These are phyloP conservation scores for Vultur gryphus DNA, from an alignment of 2,797 vertebrate genomes.

Conservation along the genomic window DNA sequence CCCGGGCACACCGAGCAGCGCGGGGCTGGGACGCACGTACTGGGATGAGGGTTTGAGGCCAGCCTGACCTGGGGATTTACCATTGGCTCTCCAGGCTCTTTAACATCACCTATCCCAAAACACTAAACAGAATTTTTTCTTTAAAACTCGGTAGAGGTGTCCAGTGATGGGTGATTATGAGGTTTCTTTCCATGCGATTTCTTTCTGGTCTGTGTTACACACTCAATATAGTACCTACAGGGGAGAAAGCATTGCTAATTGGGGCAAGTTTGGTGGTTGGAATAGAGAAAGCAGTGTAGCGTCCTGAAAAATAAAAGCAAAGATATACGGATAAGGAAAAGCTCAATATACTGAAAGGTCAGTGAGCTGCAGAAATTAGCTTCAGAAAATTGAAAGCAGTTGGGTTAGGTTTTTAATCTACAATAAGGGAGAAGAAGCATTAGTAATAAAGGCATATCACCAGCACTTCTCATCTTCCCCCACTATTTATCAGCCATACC, in stretches of 20 bases:
- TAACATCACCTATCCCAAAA: not conserved
- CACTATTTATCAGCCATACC: slow-evolving; percentile 54
- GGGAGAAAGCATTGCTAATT: slow-evolving; percentile 77
- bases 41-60: not conserved
- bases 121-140: not conserved
- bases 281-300: slow-evolving; percentile 72
- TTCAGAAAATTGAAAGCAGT: slow-evolving; percentile 16
- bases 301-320: slow-evolving; percentile 77
- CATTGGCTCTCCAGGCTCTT: not conserved
- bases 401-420: slow-evolving; percentile 36
- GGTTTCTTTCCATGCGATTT: not conserved
- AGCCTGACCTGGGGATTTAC: not conserved
- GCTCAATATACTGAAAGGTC: slow-evolving; percentile 5
- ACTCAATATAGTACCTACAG: slow-evolving; percentile 60
- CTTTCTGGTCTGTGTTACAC: not conserved
- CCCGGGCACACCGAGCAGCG: not conserved
- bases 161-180: not conserved
- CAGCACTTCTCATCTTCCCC: slow-evolving; percentile 11
- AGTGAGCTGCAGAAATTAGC: slow-evolving; percentile 10
- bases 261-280: slow-evolving; percentile 69
- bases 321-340: slow-evolving; percentile 55
- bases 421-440: slow-evolving; percentile 3
- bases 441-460: slow-evolving; percentile 32
- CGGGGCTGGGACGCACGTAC: rapidly evolving
- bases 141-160: not conserved